Evolutionary conservation across 2,797 vertebrate genomes (phyloP).

Genomic region (Valencia hispanica): DNA sequence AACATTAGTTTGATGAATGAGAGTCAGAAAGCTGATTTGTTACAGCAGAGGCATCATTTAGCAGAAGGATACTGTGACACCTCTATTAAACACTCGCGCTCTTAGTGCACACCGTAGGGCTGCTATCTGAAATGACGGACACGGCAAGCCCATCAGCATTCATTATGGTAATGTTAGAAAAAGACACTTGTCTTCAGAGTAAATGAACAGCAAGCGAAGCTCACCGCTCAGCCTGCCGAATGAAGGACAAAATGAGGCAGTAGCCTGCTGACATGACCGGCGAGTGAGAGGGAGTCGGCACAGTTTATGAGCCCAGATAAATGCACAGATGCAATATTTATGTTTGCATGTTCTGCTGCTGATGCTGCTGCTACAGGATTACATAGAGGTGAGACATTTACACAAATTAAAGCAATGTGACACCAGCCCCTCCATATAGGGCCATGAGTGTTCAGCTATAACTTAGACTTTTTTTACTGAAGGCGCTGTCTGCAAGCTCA

Average conservation of each 20-base stretch:
- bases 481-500: not conserved
- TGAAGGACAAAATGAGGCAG: conserved; percentile 32
- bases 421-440: not conserved
- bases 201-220: conserved; percentile 32
- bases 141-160: conserved; percentile 38
- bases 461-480: not conserved
- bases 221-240: conserved; percentile 8
- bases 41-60: conserved; percentile 45
- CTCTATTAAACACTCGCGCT: conserved; percentile 33
- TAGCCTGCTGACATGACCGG: conserved; percentile 17
- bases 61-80: conserved; percentile 39
- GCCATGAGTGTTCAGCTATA: not conserved
- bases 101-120: not conserved
- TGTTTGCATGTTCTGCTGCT: not conserved
- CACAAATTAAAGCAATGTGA: not conserved
- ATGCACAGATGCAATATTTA: conserved; percentile 4
- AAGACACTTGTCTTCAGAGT: conserved; percentile 29
- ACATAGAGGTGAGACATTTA: not conserved
- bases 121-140: conserved; percentile 21
- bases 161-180: conserved; percentile 37
- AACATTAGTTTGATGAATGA: conserved; percentile 53
- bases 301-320: conserved; percentile 9
- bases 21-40: conserved; percentile 45
- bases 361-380: not conserved
- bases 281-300: conserved; percentile 2